Percentiles rank a stretch among this genome's conserved stretches.
These are phyloP conservation scores for Ranitomeya variabilis DNA, from an alignment of 2,113 vertebrate genomes.

Conservation along the genomic window DNA sequence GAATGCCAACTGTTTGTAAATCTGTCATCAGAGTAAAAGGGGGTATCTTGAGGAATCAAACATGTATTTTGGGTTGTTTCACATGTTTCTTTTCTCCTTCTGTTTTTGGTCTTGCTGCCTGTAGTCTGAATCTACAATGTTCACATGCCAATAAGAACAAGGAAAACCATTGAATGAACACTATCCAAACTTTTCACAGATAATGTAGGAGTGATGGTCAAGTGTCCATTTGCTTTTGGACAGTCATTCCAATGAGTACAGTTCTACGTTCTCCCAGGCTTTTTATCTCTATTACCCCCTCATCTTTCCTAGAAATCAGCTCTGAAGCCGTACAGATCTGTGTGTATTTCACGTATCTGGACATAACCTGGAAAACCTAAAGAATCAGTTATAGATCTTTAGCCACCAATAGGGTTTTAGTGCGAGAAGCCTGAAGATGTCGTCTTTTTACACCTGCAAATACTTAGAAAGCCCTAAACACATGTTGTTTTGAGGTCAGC, in stretches of 20 bases:
- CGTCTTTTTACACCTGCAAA: slow-evolving; percentile 7
- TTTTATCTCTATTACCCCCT: background rate
- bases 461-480: background rate
- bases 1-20: too few relatives aligned
- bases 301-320: background rate
- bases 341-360: background rate
- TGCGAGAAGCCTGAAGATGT: background rate
- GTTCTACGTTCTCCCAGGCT: background rate
- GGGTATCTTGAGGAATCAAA: too few relatives aligned
- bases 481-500: background rate
- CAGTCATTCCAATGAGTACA: background rate
- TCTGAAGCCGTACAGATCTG: background rate
- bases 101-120: too few relatives aligned
- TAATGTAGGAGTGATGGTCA: too few relatives aligned
- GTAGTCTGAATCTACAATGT: too few relatives aligned
- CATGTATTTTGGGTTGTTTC: too few relatives aligned
- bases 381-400: slow-evolving; percentile 5
- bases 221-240: background rate
- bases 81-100: too few relatives aligned
- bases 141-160: too few relatives aligned
- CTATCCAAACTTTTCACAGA: too few relatives aligned
- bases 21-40: too few relatives aligned
- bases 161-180: too few relatives aligned
- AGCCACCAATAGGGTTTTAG: background rate
- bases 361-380: background rate